Percentiles rank a stretch among this genome's conserved stretches.
phyloP scores from a whole-genome alignment of 2,113 vertebrate genomes.

The Diphyllodes magnificus region DNA sequence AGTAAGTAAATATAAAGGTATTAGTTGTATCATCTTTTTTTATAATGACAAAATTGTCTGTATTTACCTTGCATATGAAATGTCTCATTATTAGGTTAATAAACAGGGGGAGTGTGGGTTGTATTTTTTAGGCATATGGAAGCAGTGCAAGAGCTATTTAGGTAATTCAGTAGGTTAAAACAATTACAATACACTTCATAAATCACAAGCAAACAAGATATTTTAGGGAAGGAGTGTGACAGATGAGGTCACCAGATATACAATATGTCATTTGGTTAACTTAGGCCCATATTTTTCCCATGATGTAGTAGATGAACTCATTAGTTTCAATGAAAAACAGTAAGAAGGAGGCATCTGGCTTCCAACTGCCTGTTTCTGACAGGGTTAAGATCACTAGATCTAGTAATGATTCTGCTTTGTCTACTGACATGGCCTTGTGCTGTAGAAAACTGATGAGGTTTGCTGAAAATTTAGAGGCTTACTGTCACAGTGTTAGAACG shows the following conservation, averaged over 20 bases:
- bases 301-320: conserved; percentile 72
- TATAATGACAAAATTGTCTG: background rate
- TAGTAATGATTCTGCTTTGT: conserved; percentile 39
- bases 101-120: rapidly evolving
- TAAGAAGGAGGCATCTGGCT: conserved; percentile 67
- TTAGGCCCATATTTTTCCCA: conserved; percentile 68
- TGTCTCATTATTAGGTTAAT: background rate
- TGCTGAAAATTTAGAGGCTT: conserved; percentile 30
- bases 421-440: conserved; percentile 28
- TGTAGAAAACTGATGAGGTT: conserved; percentile 41
- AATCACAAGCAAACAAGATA: conserved; percentile 67
- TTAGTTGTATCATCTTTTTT: background rate
- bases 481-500: background rate
- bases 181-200: conserved; percentile 56
- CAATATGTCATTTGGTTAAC: conserved; percentile 69
- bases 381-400: conserved; percentile 32
- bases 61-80: background rate
- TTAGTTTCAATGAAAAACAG: conserved; percentile 73
- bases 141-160: conserved; percentile 31
- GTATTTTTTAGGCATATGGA: conserved; percentile 11
- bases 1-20: background rate
- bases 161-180: conserved; percentile 67
- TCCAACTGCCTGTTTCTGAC: conserved; percentile 50
- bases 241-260: conserved; percentile 58
- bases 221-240: conserved; percentile 66